These are phyloP conservation scores for Muscicapa comitata DNA, from an alignment of 2,797 vertebrate species.

Conservation along the genomic window DNA sequence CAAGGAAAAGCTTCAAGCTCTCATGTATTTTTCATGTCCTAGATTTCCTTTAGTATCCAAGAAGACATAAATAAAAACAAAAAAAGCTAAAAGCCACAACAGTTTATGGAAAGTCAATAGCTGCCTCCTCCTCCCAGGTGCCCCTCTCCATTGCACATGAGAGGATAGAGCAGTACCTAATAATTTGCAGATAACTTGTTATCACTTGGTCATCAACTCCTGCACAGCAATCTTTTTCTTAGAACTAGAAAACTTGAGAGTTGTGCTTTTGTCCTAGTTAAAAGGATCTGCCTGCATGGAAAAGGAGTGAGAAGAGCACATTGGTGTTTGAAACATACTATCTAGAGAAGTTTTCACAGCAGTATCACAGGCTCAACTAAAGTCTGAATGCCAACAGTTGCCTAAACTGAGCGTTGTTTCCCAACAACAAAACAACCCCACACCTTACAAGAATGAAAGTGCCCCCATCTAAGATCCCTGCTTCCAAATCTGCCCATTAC, in stretches of 20 bases:
- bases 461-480: neutral
- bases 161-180: neutral
- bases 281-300: neutral
- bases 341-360: neutral
- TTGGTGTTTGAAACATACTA: neutral
- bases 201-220: neutral
- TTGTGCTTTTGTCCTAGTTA: neutral
- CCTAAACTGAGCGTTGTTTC: neutral
- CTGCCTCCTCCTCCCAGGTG: neutral
- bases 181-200: neutral
- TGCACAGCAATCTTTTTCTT: accelerated
- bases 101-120: neutral
- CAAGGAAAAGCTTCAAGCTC: neutral
- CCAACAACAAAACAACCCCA: neutral
- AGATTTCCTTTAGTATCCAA: neutral
- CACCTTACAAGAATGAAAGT: accelerated
- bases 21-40: neutral
- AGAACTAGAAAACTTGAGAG: neutral
- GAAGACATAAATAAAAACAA: neutral
- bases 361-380: neutral
- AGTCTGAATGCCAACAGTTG: neutral
- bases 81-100: neutral
- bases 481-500: neutral
- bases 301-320: neutral
- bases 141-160: accelerated